A percentile compares a stretch with the other conserved stretches of the same genome.
Evolutionary conservation across 2,113 vertebrate species (phyloP).

Genomic region (Apistogramma diplotaenia): DNA sequence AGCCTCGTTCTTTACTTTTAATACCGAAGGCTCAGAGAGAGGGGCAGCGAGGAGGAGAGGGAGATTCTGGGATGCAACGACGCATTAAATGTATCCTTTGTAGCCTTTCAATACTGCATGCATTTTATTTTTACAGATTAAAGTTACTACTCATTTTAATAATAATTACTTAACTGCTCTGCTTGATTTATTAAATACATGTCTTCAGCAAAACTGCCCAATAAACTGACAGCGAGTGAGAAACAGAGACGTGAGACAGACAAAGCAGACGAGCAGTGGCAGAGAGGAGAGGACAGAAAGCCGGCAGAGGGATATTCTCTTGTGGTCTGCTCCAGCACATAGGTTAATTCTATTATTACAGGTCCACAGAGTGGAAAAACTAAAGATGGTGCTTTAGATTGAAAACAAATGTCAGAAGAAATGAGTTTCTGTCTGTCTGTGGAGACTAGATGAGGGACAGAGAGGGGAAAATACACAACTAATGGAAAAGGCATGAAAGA

Average conservation of each 20-base stretch:
- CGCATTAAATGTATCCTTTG: not conserved
- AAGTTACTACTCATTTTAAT: not conserved
- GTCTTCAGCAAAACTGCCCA: not conserved
- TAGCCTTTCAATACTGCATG: not conserved
- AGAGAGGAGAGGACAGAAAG: constrained; percentile 40
- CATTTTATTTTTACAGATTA: not conserved
- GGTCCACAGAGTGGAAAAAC: constrained; percentile 70
- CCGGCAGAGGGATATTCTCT: constrained; percentile 36
- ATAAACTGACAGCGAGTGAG: not conserved
- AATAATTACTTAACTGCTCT: not conserved
- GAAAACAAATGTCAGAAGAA: constrained; percentile 80
- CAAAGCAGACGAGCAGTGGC: not conserved
- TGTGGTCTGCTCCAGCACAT: constrained; percentile 47
- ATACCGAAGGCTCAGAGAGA: constrained; percentile 43
- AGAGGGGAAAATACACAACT: constrained; percentile 18
- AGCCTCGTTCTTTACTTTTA: constrained; percentile 46
- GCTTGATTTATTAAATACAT: not conserved
- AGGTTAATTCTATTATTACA: constrained; percentile 78
- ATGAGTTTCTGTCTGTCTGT: constrained; percentile 52
- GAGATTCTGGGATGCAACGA: not conserved
- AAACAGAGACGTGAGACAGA: not conserved
- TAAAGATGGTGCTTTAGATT: constrained; percentile 70
- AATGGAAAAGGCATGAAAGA: constrained; percentile 13
- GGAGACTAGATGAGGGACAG: not conserved
- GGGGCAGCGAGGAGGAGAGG: not conserved